Base-by-base conservation (phyloP, 35 echinoderm and acorn worm genomes). In the Apostichopus californicus region DNA sequence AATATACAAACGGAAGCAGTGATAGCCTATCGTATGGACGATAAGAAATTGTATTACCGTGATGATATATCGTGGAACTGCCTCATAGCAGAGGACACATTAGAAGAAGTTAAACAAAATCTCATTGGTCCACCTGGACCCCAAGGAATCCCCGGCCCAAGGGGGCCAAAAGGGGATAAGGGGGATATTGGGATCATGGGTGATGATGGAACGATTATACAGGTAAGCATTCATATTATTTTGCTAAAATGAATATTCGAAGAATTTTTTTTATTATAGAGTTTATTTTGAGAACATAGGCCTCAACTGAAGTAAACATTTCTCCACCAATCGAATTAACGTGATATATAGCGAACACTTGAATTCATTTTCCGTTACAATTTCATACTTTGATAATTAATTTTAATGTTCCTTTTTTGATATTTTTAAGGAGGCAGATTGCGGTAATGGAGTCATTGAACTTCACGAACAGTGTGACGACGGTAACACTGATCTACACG, bases 401-500 rank as follows among this genome's bases (percentile, higher is more conserved):
- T 56, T 86, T 79, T 84, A 5, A 6, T 15, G 0, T 85, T 9
- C 8, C 66, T 92, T 10, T 59, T 92, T 5, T 84, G 22, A 46
- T 84, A 22, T 84, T 12, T 89, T 79, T 24, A 78, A 25, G 92
- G 77, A 92, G 26, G 60, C 90, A 34, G 78, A 77, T 58, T 99
- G 97, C 89, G 97, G 97, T 15, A 99, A 99, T 71, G 84, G 80
- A 54, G 90, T 96, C 4, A 86, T 96, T 78, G 97, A 99, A 90
- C 91, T 83, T 17, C 88, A 90, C 8, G 97, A 99, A 86, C 83
- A 95, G 70, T 99, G 97, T 92, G 97, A 99, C 64, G 97, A 99
- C 57, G 97, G 95, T 24, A 99, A 99, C 80, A n/a, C 80, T 22
- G 89, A 94, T 72, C 57, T 82, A 28, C 82, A 91, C 55, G 97